Evolutionary conservation across 2,113 vertebrate genomes (phyloP).

Genomic region (Stigmatopora argus): DNA sequence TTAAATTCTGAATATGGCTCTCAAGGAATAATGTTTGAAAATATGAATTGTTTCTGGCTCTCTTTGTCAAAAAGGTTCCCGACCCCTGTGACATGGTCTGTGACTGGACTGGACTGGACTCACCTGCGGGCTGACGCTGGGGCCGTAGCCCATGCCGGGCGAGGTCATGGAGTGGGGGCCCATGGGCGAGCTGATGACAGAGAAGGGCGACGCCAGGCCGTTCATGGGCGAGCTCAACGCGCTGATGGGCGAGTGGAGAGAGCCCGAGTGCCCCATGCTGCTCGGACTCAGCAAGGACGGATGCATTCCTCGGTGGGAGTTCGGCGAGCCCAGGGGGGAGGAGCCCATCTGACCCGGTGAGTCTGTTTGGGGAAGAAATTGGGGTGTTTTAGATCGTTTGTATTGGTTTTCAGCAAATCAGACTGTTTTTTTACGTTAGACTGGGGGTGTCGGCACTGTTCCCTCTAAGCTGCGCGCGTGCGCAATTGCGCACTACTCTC

Average conservation of each 20-base stretch:
- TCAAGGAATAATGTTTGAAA: too few relatives aligned
- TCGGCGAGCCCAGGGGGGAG: constrained; percentile 81
- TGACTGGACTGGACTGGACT: too few relatives aligned
- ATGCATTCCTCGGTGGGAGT: constrained; percentile 84
- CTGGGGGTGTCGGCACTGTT: too few relatives aligned
- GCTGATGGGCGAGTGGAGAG: constrained; percentile 93
- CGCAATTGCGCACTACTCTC: too few relatives aligned
- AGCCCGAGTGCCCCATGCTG: constrained; percentile 81
- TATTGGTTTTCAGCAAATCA: constrained; percentile 22
- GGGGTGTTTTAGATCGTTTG: constrained; percentile 9
- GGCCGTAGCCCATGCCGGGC: constrained; percentile 84
- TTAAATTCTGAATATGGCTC: too few relatives aligned
- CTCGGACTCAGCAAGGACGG: constrained; percentile 80
- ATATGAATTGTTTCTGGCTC: too few relatives aligned
- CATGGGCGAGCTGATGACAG: constrained; percentile 96
- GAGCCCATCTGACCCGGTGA: constrained; percentile 83
- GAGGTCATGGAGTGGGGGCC: constrained; percentile 89
- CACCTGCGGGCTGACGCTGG: constrained; percentile 90
- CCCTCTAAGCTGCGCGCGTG: too few relatives aligned
- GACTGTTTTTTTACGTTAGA: too few relatives aligned
- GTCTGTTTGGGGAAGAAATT: constrained; percentile 64
- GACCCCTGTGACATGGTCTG: too few relatives aligned
- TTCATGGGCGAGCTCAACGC: constrained; percentile 89
- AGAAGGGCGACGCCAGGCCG: constrained; percentile 91
- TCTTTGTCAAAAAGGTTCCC: too few relatives aligned